phyloP scores from a whole-genome alignment of 2,797 vertebrate genomes.

The Poecilia gillii region DNA sequence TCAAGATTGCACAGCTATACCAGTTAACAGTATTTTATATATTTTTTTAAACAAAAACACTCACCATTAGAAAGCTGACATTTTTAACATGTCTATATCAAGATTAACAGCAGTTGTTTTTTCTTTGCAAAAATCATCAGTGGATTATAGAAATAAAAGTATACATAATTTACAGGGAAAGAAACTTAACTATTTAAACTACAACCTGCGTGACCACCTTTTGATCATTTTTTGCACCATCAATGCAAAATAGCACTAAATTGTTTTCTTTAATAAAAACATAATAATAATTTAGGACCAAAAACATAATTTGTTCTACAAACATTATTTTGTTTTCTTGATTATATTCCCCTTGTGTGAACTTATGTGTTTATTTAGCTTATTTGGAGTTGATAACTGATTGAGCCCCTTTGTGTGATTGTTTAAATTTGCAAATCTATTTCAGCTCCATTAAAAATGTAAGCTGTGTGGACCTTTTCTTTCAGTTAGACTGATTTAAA shows the following conservation, averaged over 20 bases:
- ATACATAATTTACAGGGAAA: neutral
- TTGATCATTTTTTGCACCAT: neutral
- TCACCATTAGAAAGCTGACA: too few relatives aligned
- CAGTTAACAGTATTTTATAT: too few relatives aligned
- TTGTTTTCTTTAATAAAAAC: neutral
- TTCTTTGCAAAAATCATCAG: neutral
- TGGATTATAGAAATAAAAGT: neutral
- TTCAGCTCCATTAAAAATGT: conserved; percentile 1
- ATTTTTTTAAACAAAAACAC: too few relatives aligned
- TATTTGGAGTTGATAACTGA: conserved; percentile 5
- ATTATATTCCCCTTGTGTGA: neutral
- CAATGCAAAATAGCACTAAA: neutral
- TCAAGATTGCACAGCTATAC: too few relatives aligned
- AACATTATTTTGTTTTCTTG: neutral
- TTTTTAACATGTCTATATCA: too few relatives aligned
- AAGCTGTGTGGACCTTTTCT: neutral
- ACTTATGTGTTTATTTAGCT: neutral
- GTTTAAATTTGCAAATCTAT: conserved; percentile 3
- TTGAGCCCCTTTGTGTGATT: neutral
- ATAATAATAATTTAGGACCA: neutral
- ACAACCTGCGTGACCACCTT: neutral
- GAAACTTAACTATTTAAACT: neutral
- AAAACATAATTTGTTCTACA: neutral
- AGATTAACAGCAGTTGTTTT: neutral
- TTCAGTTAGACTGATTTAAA: neutral